Conservation (phyloP, 2,113 vertebrate genomes). For the Gadus chalcogrammus region DNA sequence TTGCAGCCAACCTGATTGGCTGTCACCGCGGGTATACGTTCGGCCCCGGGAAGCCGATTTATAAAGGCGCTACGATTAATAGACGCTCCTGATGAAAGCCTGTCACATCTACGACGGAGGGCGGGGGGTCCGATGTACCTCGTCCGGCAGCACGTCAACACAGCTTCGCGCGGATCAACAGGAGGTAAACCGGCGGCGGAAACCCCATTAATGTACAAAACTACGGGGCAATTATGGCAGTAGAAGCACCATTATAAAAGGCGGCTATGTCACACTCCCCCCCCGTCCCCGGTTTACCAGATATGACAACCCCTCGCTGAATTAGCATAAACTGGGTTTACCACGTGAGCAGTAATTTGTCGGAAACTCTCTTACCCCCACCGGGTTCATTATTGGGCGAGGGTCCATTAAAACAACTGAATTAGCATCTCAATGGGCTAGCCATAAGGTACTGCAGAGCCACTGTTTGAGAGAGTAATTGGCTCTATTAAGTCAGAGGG, state of each 20-base stretch:
- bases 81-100: conserved; percentile 17
- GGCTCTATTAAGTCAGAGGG: conserved; percentile 61
- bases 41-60: conserved; percentile 18
- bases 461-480: conserved; percentile 69
- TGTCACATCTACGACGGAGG: not conserved
- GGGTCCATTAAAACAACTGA: conserved; percentile 67
- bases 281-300: conserved; percentile 24
- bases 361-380: conserved; percentile 55
- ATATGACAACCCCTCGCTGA: conserved; percentile 41
- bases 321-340: conserved; percentile 68
- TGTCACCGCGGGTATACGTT: conserved; percentile 12
- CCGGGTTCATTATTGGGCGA: conserved; percentile 65
- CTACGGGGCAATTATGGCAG: conserved; percentile 40
- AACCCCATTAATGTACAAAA: conserved; percentile 49
- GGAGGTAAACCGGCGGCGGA: not conserved
- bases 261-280: conserved; percentile 41
- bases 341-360: conserved; percentile 65
- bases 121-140: conserved; percentile 15
- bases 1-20: conserved; percentile 35
- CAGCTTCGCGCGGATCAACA: not conserved
- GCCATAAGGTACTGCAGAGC: conserved; percentile 48
- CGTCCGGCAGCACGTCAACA: conserved; percentile 17
- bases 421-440: conserved; percentile 71
- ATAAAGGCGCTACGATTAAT: conserved; percentile 25
- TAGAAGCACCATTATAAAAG: conserved; percentile 40